These are phyloP conservation scores for Protomyctophum bolini DNA, from an alignment of 2,113 vertebrate genomes.

Conservation along the genomic window DNA sequence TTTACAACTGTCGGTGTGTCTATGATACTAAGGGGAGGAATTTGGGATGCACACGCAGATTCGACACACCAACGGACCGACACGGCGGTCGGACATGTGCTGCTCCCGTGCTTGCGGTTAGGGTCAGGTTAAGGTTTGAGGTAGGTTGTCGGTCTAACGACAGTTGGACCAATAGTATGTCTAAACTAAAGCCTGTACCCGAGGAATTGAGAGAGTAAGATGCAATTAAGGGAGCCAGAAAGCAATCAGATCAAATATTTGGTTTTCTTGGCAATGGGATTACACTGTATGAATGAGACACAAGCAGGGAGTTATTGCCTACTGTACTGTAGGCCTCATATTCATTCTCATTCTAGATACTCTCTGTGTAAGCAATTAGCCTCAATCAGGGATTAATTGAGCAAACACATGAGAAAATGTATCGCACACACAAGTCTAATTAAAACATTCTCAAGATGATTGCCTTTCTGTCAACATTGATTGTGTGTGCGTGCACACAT, in stretches of 20 bases:
- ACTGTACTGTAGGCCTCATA: conserved; percentile 34
- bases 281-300: conserved; percentile 38
- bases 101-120: too few relatives aligned
- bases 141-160: too few relatives aligned
- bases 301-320: conserved; percentile 50
- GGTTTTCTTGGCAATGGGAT: conserved; percentile 62
- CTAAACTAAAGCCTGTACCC: too few relatives aligned
- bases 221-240: conserved; percentile 46
- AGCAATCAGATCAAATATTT: conserved; percentile 76
- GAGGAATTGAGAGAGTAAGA: conserved; percentile 26
- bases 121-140: too few relatives aligned
- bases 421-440: conserved; percentile 65
- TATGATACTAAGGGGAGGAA: conserved; percentile 51
- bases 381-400: conserved; percentile 79
- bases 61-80: too few relatives aligned
- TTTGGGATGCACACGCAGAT: not conserved
- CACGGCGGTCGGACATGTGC: too few relatives aligned
- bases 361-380: conserved; percentile 73
- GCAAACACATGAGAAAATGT: conserved; percentile 73
- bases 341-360: conserved; percentile 59
- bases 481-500: conserved; percentile 2
- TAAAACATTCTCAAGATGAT: conserved; percentile 63
- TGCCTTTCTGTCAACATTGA: conserved; percentile 41
- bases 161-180: too few relatives aligned
- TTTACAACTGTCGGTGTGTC: conserved; percentile 53